Percentiles rank a stretch among this genome's conserved stretches.
These are phyloP conservation scores for Paragorgia papillata DNA, from an alignment of 92 coral and sea anemone genomes.

Conservation along the genomic window DNA sequence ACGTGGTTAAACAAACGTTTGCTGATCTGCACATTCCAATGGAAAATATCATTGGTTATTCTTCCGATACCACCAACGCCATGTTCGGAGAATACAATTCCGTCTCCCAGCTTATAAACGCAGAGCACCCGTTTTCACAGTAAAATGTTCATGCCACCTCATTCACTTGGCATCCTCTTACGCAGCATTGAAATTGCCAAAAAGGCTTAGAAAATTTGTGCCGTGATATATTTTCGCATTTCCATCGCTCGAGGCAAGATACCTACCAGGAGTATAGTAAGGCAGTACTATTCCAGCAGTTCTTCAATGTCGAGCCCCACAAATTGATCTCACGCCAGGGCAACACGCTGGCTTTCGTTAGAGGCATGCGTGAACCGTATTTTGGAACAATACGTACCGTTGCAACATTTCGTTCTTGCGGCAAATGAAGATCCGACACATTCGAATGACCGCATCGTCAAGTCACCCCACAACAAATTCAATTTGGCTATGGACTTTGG, in stretches of 20 bases:
- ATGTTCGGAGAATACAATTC: too few species aligned
- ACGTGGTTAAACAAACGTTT: neutral
- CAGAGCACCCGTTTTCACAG: slow-evolving; percentile 26
- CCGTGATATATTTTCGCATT: neutral
- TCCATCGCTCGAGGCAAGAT: slow-evolving; percentile 14
- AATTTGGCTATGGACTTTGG: too few species aligned
- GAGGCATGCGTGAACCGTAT: slow-evolving; percentile 59
- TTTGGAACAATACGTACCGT: slow-evolving; percentile 66
- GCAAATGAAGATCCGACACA: slow-evolving; percentile 32
- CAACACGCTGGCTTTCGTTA: slow-evolving; percentile 37
- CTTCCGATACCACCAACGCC: too few species aligned
- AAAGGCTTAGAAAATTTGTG: slow-evolving; percentile 21
- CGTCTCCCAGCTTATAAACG: slow-evolving; percentile 9
- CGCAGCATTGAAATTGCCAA: slow-evolving; percentile 10
- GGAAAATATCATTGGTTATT: too few species aligned
- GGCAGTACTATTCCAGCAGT: slow-evolving; percentile 11
- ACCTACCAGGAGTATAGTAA: slow-evolving; percentile 3
- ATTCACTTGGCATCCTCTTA: slow-evolving; percentile 10
- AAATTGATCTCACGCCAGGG: slow-evolving; percentile 48
- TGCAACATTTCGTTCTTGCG: slow-evolving; percentile 45
- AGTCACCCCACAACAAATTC: slow-evolving; percentile 8
- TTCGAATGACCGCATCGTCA: slow-evolving; percentile 23
- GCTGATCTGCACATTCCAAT: neutral
- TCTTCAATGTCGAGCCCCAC: slow-evolving; percentile 1
- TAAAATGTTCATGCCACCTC: slow-evolving; percentile 9